Conservation (phyloP, 2,888 invertebrate genomes). For the Brachypalpus laphriformis region DNA sequence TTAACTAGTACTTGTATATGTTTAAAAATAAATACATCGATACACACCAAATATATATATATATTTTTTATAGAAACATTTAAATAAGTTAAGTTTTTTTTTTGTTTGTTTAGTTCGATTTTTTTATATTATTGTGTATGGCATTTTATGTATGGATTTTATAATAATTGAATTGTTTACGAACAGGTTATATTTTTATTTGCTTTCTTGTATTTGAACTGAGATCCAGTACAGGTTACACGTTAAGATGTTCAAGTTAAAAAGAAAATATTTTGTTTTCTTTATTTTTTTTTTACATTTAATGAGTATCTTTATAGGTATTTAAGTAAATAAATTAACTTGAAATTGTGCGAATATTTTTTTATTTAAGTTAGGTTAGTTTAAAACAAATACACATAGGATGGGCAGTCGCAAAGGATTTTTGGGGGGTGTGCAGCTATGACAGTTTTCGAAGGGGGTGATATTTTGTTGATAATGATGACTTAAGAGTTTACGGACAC, state of each 20-base stretch:
- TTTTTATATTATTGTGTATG: conserved; percentile 39
- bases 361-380: conserved; percentile 27
- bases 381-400: conserved; percentile 33
- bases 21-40: conserved; percentile 62
- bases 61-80: conserved; percentile 58
- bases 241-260: conserved; percentile 10
- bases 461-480: too few relatives aligned
- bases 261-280: conserved; percentile 1
- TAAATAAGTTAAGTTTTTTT: conserved; percentile 51
- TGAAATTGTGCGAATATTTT: conserved; percentile 51
- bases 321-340: conserved; percentile 32
- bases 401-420: conserved; percentile 1
- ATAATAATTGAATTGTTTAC: conserved; percentile 61
- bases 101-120: conserved; percentile 13
- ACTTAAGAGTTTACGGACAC: too few relatives aligned
- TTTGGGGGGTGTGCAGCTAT: neutral
- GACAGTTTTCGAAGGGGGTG: neutral
- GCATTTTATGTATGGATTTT: conserved; percentile 30
- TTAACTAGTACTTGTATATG: conserved; percentile 58
- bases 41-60: conserved; percentile 60
- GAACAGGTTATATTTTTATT: conserved; percentile 45
- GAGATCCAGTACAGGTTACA: conserved; percentile 37
- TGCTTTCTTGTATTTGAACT: conserved; percentile 33
- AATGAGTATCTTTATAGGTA: conserved; percentile 32
- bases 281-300: neutral